A percentile compares a stretch with the other conserved stretches of the same genome.
phyloP scores from a whole-genome alignment of 2,888 invertebrate genomes.

The Hesperia comma region DNA sequence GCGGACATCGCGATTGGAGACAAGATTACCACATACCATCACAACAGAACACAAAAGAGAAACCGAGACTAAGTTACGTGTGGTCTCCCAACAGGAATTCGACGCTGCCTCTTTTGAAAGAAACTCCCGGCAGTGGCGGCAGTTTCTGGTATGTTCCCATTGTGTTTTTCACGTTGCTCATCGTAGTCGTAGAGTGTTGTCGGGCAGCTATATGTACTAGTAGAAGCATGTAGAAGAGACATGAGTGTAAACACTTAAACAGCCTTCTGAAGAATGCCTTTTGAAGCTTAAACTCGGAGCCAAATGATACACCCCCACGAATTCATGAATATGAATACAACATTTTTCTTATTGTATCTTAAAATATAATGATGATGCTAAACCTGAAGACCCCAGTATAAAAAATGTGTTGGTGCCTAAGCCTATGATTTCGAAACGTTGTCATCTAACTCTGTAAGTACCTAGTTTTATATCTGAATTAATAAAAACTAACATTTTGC shows the following conservation, averaged over 20 bases:
- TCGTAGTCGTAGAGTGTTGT: slow-evolving; percentile 86
- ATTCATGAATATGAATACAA: too few species aligned
- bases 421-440: too few species aligned
- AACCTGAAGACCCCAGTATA: too few species aligned
- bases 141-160: slow-evolving; percentile 85
- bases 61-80: slow-evolving; percentile 75
- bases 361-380: too few species aligned
- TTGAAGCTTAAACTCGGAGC: too few species aligned
- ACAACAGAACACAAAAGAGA: slow-evolving; percentile 71
- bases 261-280: slow-evolving; percentile 84
- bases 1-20: slow-evolving; percentile 91
- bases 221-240: slow-evolving; percentile 90
- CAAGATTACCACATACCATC: slow-evolving; percentile 67
- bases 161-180: slow-evolving; percentile 86
- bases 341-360: too few species aligned
- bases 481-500: too few species aligned
- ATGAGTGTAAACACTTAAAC: slow-evolving; percentile 87
- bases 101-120: slow-evolving; percentile 70
- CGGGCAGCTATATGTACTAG: slow-evolving; percentile 89
- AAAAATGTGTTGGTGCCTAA: too few species aligned
- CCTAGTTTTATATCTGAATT: too few species aligned
- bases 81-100: slow-evolving; percentile 73
- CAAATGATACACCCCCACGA: too few species aligned
- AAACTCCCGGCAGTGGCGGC: slow-evolving; percentile 74
- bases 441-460: too few species aligned